Conservation (phyloP, 2,113 vertebrate species). For the Grammomys surdaster region DNA sequence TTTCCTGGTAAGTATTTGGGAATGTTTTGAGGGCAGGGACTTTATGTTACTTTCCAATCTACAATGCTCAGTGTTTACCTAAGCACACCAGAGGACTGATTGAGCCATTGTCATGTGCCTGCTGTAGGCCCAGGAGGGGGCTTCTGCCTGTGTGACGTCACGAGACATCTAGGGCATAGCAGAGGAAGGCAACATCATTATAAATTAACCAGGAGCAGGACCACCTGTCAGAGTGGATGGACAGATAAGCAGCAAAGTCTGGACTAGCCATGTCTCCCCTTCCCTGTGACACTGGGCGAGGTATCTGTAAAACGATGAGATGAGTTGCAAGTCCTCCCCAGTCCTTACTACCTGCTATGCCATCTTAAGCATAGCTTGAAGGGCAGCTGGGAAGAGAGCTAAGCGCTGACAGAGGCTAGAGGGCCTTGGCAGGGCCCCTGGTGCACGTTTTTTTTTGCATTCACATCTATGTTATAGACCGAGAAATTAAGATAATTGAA, state of each 20-base stretch:
- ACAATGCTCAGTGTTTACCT: background rate
- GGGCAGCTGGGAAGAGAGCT: background rate
- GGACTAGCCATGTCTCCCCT: background rate
- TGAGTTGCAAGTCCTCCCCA: background rate
- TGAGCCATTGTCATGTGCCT: background rate
- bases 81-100: background rate
- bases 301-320: background rate
- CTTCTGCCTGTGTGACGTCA: rapidly evolving
- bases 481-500: background rate
- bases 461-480: background rate
- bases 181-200: background rate
- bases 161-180: too few species aligned
- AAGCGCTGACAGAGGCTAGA: background rate
- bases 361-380: background rate
- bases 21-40: background rate
- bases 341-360: background rate
- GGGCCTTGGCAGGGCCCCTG: background rate
- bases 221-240: background rate
- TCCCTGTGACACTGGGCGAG: background rate
- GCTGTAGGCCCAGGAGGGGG: background rate
- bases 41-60: slow-evolving; percentile 2
- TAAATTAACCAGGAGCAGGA: background rate
- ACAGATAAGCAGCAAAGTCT: background rate
- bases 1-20: background rate
- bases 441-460: background rate